phyloP scores from a whole-genome alignment of 2,797 vertebrate species.

The Sebastiscus tertius region DNA sequence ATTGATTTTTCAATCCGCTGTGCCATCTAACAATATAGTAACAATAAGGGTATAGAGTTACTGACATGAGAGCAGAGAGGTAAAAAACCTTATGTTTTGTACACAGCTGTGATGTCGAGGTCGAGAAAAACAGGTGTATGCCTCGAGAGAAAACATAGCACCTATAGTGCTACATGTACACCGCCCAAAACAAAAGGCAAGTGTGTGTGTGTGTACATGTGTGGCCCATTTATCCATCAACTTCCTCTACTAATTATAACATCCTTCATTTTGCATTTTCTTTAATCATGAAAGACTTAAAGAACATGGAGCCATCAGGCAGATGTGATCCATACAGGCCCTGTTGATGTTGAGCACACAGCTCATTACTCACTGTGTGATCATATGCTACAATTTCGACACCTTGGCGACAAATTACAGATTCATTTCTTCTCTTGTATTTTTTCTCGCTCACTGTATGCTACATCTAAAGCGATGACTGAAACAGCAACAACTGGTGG shows the following conservation, averaged over 20 bases:
- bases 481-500: not conserved
- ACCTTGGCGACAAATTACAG: conserved; percentile 26
- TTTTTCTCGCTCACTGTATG: conserved; percentile 2
- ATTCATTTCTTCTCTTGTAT: conserved; percentile 5
- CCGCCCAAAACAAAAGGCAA: not conserved
- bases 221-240: not conserved
- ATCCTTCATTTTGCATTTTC: not conserved
- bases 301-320: not conserved
- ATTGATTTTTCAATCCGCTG: conserved; percentile 28
- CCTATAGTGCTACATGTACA: not conserved
- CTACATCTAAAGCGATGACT: conserved; percentile 18
- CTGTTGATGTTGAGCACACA: not conserved
- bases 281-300: not conserved
- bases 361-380: conserved; percentile 14
- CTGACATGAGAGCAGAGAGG: not conserved
- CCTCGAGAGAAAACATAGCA: not conserved
- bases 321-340: not conserved
- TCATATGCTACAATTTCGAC: not conserved
- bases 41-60: not conserved
- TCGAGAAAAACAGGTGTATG: not conserved
- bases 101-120: not conserved
- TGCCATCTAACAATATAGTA: conserved; percentile 20
- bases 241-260: not conserved
- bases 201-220: not conserved
- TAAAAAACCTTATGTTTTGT: not conserved